Evolutionary conservation across 2,888 invertebrate genomes (phyloP), one percentile per base, ranked within the genome.

Genomic region (Dione vanillae): DNA sequence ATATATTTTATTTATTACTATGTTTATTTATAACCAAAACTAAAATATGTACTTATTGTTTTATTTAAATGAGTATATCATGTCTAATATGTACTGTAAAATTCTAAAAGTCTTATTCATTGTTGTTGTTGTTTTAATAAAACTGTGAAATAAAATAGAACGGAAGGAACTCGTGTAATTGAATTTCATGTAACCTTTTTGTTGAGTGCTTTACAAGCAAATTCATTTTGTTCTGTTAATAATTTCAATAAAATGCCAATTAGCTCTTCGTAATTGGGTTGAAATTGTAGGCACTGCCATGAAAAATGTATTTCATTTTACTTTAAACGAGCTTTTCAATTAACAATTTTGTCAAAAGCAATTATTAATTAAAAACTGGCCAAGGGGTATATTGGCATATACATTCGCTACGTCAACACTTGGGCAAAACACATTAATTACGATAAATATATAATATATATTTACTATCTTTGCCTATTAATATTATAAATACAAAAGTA

Each of bases 181-280:
- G 41, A 45, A 69, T 62, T 37, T 14, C 40, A 19, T 59, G 61
- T 61, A 45, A 41, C 68, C 52, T 61, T 61, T 68, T 68, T 68
- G 61, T 51, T 51, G 51, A 68, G 62, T 62, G 62, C 68, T 62
- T 62, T 47, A 43, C 52, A 69, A 69, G 45, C 68, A 64, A 69
- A 68, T 54, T 68, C 43, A 69, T 69, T 65, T 64, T 64, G 47
- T 54, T 45, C 41, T 61, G 19, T 59, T 51, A 43, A 67, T 61
- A 51, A 49, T 58, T 47, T 58, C 58, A 67, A 58, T 67, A 58
- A 67, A 49, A 58, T 58, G 11, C 37, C 40, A 67, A 67, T 67
- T 64, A 64, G 37, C 64, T 64, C 14, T 37, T 40, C 49, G 47
- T 64, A 64, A 51, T 64, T 51, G 64, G 51, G 37, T 64, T 51